Base-by-base conservation (phyloP, 2,797 vertebrate genomes). In the Hoplostethus atlanticus region DNA sequence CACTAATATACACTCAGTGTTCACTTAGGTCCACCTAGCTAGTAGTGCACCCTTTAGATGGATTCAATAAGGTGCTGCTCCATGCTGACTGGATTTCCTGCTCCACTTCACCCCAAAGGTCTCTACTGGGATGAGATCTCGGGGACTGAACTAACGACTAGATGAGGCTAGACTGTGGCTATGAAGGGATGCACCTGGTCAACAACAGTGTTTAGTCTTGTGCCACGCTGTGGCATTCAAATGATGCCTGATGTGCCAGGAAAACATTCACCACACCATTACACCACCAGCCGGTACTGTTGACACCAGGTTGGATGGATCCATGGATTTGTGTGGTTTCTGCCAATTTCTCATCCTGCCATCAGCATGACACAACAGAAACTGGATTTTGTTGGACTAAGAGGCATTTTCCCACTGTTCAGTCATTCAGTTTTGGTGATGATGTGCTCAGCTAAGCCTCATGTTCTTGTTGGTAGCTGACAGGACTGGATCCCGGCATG, bases 251-350 rank as follows among this genome's bases (percentile, higher is more conserved):
- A 68, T 68, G 48, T 70, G 73, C 76, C 76, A 86, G 70, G 66
- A 73, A 76, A 69, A 72, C 76, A 81, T 86, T 89, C 80, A 68
- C 68, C 78, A 84, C 80, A 83, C 73, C 80, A 81, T 86, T 77
- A 79, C 68, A 79, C 66, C 68, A 50, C 30, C 21, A 57, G 34
- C 34, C 44, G 73, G 57, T 63, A n/a, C 30, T 0, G 67, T 15
- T 50, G 40, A 79, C 59, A 72, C 75, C 66, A 71, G 61, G 65
- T 31, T 28, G 28, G 28, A 34, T 76, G 56, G 70, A 75, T 53
- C 42, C 11, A 1, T 65, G 34, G 34, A 36, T 36, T 73, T 36
- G 50, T 21, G 40, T 58, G n/a, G 17, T 77, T 73, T 50, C 40
- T 48, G 55, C 56, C 68, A 50, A 2, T 61, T 64, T 61, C 25